phyloP scores from a whole-genome alignment of 2,888 invertebrate species.

The Frankliniella fusca region DNA sequence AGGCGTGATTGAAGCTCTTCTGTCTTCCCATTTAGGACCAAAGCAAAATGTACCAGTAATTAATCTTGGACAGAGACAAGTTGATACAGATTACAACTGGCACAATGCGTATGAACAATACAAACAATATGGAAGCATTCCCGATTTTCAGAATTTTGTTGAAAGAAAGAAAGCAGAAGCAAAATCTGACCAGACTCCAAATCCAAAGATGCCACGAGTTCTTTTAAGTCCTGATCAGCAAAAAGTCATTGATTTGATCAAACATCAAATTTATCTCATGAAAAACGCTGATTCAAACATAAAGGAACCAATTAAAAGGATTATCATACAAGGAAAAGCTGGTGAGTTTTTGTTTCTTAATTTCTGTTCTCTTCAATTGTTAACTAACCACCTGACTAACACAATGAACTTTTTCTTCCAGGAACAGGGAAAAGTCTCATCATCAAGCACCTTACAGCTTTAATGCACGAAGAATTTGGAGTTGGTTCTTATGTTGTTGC shows the following conservation, averaged over 20 bases:
- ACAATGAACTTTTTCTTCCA: neutral
- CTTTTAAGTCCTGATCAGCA: neutral
- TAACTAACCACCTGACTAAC: neutral
- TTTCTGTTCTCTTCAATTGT: neutral
- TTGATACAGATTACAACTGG: constrained; percentile 27
- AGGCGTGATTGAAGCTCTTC: constrained; percentile 1
- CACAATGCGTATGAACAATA: neutral
- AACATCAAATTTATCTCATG: neutral
- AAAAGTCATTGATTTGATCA: neutral
- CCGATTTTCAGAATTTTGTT: neutral
- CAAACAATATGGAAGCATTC: neutral
- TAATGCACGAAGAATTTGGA: neutral
- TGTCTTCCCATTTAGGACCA: constrained; percentile 27
- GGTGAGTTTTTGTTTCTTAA: neutral
- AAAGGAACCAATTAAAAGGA: neutral
- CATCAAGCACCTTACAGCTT: neutral
- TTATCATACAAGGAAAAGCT: neutral
- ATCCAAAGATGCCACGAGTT: neutral
- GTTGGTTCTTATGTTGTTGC: neutral
- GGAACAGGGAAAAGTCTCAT: constrained; percentile 1
- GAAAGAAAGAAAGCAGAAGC: neutral
- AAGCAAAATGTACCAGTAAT: neutral
- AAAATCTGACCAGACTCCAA: neutral
- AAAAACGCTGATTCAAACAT: neutral
- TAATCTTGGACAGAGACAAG: neutral